Evolutionary conservation across 2,888 invertebrate genomes (phyloP).

Genomic region (Ypsolopha sequella): DNA sequence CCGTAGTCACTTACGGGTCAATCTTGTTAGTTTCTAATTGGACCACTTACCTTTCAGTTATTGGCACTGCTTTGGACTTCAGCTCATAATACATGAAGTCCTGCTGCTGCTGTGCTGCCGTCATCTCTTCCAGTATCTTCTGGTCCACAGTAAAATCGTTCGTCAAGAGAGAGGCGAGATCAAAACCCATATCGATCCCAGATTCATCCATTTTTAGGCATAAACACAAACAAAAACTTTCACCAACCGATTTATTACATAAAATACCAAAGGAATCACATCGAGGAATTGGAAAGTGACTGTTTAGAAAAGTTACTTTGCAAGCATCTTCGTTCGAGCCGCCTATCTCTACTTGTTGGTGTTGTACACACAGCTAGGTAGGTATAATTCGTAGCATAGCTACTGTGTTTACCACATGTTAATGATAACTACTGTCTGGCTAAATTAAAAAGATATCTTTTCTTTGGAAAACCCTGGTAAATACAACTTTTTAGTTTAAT

Average conservation of each 20-base stretch:
- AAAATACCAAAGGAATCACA: constrained; percentile 32
- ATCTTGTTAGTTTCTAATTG: constrained; percentile 15
- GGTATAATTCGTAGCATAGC: neutral
- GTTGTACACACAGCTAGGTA: constrained; percentile 26
- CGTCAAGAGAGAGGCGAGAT: constrained; percentile 70
- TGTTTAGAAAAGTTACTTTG: constrained; percentile 38
- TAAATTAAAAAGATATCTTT: constrained; percentile 15
- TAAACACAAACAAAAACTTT: constrained; percentile 46
- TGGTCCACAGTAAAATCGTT: constrained; percentile 66
- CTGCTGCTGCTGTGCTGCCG: constrained; percentile 64
- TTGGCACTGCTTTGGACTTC: constrained; percentile 71
- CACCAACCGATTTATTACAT: constrained; percentile 33
- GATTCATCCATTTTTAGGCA: constrained; percentile 72
- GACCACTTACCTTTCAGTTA: constrained; percentile 67
- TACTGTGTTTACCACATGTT: constrained; percentile 17
- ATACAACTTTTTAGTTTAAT: neutral
- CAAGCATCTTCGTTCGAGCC: constrained; percentile 63
- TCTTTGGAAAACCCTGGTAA: neutral
- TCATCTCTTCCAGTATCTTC: constrained; percentile 68
- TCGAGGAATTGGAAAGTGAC: constrained; percentile 34
- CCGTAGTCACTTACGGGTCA: constrained; percentile 23
- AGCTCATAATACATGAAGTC: constrained; percentile 75
- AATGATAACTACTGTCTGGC: constrained; percentile 35
- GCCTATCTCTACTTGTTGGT: constrained; percentile 54
- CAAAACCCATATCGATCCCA: constrained; percentile 75